phyloP scores from a whole-genome alignment of 2,797 vertebrate species.

The Pantherophis alleghaniensis region DNA sequence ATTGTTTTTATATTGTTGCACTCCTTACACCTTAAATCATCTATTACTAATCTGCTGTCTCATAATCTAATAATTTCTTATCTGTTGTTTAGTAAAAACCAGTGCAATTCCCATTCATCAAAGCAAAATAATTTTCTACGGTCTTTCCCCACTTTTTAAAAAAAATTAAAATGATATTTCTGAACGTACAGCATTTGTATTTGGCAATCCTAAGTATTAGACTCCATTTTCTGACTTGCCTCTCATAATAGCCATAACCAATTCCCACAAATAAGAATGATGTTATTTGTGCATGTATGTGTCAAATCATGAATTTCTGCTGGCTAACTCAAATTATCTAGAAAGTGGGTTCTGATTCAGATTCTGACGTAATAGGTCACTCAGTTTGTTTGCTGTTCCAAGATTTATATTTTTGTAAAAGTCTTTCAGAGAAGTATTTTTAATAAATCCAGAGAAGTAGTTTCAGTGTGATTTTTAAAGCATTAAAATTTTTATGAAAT shows the following conservation, averaged over 20 bases:
- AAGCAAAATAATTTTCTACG: constrained; percentile 1
- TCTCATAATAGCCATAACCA: constrained; percentile 44
- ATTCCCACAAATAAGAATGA: constrained; percentile 39
- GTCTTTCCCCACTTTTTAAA: constrained; percentile 27
- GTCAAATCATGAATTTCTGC: constrained; percentile 35
- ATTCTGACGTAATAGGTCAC: constrained; percentile 42
- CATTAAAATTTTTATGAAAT: neutral
- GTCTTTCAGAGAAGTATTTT: constrained; percentile 46
- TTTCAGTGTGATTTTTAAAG: constrained; percentile 23
- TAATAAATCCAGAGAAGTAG: neutral
- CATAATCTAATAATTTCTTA: neutral
- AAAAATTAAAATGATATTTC: constrained; percentile 46
- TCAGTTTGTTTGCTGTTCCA: constrained; percentile 43
- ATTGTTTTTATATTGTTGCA: neutral
- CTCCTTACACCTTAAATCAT: neutral
- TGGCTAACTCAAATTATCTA: constrained; percentile 49
- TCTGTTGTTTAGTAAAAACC: neutral
- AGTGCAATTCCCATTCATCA: constrained; percentile 28
- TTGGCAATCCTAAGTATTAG: constrained; percentile 51
- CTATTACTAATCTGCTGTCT: neutral
- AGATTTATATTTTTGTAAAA: constrained; percentile 14
- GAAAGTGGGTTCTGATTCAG: constrained; percentile 50
- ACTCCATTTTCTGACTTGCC: constrained; percentile 29
- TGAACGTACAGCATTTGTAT: constrained; percentile 58
- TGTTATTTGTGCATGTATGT: constrained; percentile 49